Evolutionary conservation across 2,113 vertebrate species (phyloP), one percentile per base, ranked within the genome.

Genomic region (Platycercus adscitus): DNA sequence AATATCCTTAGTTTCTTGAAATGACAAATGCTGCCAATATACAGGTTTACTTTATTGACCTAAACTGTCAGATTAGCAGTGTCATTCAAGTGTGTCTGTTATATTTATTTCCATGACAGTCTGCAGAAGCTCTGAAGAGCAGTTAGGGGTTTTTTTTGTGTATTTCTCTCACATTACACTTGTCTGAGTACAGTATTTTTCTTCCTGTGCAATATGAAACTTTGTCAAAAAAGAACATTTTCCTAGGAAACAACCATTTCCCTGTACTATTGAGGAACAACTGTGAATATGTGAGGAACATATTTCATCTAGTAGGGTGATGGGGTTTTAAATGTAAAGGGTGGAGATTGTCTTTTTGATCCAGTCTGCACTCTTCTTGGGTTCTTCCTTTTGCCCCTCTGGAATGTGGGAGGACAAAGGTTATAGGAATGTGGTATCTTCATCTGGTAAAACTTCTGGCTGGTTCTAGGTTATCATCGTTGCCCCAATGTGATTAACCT

Each of bases 91-190:
- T 3, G 1, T 39, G 25, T 49, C 31, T 85, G 23, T 55, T 76
- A 25, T 65, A 37, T 61, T 86, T 88, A 66, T 94, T 86, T 77
- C 78, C 37, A 17, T 93, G 76, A 63, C 44, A 72, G 64, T 12
- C 46, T 2, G 4, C 14, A 29, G 26, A 63, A 63, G 28, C 23
- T 81, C 68, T 86, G 55, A 58, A 39, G 46, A 88, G 60, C 39
- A 88, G 31, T 80, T 83, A 23, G 60, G 25, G 72, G 50, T 37
- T 83, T 81, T 37, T 44, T 90, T 91, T 37, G 13, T 83, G 11
- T 78, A 21, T 86, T 90, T 95, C 31, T 92, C 35, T 92, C 35
- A 35, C 2, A 4, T 73, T 49, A 18, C 12, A 3, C 23, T 70
- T 86, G 28, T 78, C 86, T 83, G 44, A 53, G 81, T 53, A 28